Evolutionary conservation across 2,797 vertebrate species (phyloP).

Genomic region (Acanthurus lineatus): DNA sequence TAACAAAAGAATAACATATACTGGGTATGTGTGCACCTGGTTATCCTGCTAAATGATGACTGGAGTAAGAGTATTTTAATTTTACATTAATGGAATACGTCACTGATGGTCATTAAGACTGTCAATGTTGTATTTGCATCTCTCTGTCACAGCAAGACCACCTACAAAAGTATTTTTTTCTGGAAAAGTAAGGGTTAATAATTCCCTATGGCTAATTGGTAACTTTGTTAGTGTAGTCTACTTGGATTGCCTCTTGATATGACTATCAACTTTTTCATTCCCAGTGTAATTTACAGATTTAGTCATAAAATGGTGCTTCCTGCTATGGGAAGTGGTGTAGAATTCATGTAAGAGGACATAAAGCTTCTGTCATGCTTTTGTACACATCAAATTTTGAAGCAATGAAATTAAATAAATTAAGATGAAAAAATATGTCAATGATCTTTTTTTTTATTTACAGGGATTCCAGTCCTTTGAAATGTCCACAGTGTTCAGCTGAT

Average conservation of each 20-base stretch:
- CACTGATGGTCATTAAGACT: background rate
- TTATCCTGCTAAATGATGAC: background rate
- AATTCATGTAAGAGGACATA: conserved; percentile 64
- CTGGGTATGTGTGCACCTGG: conserved; percentile 77
- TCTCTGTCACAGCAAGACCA: conserved; percentile 7
- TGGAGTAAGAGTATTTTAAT: background rate
- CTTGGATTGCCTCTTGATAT: conserved; percentile 17
- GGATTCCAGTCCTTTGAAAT: conserved; percentile 26
- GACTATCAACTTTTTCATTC: conserved; percentile 28
- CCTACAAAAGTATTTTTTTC: background rate
- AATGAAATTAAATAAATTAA: background rate
- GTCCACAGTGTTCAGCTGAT: conserved; percentile 65
- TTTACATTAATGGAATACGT: background rate
- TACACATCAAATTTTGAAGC: background rate
- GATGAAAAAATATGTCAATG: background rate
- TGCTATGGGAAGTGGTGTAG: conserved; percentile 55
- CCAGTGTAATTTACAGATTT: conserved; percentile 85
- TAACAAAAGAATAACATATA: conserved; percentile 65
- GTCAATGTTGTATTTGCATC: background rate
- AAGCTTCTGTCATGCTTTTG: background rate
- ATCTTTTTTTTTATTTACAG: conserved; percentile 35
- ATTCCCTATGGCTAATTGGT: conserved; percentile 3
- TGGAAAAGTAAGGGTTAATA: conserved; percentile 19
- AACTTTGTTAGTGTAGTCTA: background rate
- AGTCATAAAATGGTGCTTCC: conserved; percentile 88